A percentile compares a stretch with the other conserved stretches of the same genome.
phyloP scores from a whole-genome alignment of 2,888 invertebrate genomes.

The Caradrina clavipalpis region DNA sequence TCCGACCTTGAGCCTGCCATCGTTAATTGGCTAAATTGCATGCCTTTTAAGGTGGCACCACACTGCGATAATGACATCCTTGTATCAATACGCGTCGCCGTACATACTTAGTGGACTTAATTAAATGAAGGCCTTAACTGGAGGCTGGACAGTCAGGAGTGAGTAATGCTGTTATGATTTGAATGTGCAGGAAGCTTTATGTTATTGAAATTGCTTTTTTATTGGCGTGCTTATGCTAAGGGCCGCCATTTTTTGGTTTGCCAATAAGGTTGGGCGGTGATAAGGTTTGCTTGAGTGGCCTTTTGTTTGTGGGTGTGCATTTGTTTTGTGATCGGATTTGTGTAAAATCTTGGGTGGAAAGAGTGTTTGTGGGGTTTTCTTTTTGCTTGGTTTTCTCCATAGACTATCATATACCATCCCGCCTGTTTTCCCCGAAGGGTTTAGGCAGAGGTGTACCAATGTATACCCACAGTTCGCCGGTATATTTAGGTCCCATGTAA shows the following conservation, averaged over 20 bases:
- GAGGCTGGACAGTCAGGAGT: conserved; percentile 60
- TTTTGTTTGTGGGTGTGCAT: conserved; percentile 32
- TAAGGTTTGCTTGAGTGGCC: conserved; percentile 17
- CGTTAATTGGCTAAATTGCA: conserved; percentile 86
- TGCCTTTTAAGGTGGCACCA: conserved; percentile 81
- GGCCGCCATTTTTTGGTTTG: conserved; percentile 44
- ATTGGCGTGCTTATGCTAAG: conserved; percentile 47
- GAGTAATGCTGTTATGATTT: conserved; percentile 67
- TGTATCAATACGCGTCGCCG: conserved; percentile 68
- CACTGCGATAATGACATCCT: conserved; percentile 83
- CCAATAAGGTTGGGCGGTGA: conserved; percentile 40
- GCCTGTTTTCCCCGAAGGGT: no score
- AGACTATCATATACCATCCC: no score
- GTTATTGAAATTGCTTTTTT: conserved; percentile 66
- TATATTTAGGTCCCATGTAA: no score
- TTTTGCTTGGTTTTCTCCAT: no score
- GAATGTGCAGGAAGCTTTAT: conserved; percentile 68
- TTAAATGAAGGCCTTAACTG: conserved; percentile 71
- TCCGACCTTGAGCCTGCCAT: conserved; percentile 82
- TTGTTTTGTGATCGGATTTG: not conserved
- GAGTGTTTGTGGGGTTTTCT: no score
- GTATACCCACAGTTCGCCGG: no score
- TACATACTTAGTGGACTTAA: conserved; percentile 79
- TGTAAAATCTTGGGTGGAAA: no score
- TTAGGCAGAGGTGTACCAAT: no score